Evolutionary conservation across 1,140 invertebrate species (phyloP).

Genomic region (Pseudoatta argentina): DNA sequence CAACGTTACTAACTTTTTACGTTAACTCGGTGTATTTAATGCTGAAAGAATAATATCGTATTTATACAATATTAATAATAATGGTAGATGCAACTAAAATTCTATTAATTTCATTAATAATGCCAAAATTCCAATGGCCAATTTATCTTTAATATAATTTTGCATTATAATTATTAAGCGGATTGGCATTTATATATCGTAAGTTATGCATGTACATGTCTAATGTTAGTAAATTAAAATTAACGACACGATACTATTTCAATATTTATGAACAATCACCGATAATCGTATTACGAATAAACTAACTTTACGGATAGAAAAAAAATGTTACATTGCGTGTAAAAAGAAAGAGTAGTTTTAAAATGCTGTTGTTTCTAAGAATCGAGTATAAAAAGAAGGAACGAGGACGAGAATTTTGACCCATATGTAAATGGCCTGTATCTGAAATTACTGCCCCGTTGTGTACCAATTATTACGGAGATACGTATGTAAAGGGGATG

Average conservation of each 20-base stretch:
- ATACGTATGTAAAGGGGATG: slow-evolving; percentile 71
- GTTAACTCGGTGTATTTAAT: slow-evolving; percentile 1
- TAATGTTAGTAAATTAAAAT: slow-evolving; percentile 11
- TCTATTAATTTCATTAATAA: slow-evolving; percentile 37
- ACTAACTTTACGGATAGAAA: slow-evolving; percentile 12
- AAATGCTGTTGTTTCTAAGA: neutral
- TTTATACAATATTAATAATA: slow-evolving; percentile 11
- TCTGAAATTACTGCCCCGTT: slow-evolving; percentile 73
- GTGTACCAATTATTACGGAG: slow-evolving; percentile 73
- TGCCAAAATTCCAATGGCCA: neutral
- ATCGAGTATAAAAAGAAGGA: neutral
- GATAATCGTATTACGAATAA: neutral
- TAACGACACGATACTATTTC: neutral
- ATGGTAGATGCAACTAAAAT: neutral
- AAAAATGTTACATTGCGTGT: slow-evolving; percentile 14
- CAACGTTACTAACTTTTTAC: neutral
- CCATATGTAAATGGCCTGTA: slow-evolving; percentile 58
- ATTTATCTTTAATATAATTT: slow-evolving; percentile 9
- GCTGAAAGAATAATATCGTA: neutral
- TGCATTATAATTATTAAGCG: slow-evolving; percentile 19
- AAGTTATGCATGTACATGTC: neutral
- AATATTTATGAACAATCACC: neutral
- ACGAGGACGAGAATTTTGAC: slow-evolving; percentile 16
- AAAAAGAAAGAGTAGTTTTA: neutral
- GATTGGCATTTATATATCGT: neutral